phyloP scores from a whole-genome alignment of 2,888 invertebrate genomes.

The Acronicta alni region DNA sequence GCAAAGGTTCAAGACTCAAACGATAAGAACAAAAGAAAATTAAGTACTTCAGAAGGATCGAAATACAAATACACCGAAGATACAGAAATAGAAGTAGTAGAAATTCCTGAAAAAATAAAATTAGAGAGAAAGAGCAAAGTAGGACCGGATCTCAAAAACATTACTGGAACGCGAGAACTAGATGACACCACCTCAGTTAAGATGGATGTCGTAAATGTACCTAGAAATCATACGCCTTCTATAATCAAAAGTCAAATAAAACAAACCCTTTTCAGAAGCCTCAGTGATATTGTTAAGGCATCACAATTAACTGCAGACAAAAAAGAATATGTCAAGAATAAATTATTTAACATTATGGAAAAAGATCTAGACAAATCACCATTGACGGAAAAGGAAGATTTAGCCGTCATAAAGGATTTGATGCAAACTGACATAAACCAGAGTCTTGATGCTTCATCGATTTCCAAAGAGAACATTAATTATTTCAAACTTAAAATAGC shows the following conservation, averaged over 20 bases:
- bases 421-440: background rate
- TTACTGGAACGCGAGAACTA: background rate
- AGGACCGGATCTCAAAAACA: background rate
- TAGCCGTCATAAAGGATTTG: background rate
- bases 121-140: background rate
- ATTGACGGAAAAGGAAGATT: background rate
- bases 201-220: background rate
- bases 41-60: background rate
- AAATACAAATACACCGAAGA: background rate
- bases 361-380: background rate
- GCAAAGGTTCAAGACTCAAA: conserved; percentile 4
- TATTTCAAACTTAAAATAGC: conserved; percentile 1
- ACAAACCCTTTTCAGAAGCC: background rate
- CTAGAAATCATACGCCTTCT: background rate
- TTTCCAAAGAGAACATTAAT: background rate
- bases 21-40: background rate
- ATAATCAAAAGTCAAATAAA: conserved; percentile 1
- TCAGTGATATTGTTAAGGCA: conserved; percentile 1
- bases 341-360: conserved; percentile 4
- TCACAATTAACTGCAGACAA: background rate
- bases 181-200: background rate
- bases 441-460: background rate
- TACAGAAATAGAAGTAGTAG: background rate
- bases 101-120: conserved; percentile 1
- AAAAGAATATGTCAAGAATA: conserved; percentile 1